Conservation (phyloP, 2,797 vertebrate genomes). For the Anableps anableps region DNA sequence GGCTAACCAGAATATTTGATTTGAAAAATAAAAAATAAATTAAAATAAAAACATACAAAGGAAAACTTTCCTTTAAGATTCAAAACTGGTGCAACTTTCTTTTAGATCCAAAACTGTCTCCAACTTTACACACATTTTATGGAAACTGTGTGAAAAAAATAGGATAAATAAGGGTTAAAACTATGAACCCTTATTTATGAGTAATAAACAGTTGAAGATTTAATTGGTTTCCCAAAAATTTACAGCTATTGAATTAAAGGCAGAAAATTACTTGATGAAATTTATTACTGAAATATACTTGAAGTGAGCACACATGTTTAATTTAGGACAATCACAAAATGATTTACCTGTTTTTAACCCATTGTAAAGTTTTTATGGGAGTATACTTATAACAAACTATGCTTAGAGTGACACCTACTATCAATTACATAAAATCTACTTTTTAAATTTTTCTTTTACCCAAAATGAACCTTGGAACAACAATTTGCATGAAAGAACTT, state of each 20-base stretch:
- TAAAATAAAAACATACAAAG: no score
- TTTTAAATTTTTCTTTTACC: slow-evolving; percentile 5
- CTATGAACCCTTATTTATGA: no score
- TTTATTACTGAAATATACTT: background rate
- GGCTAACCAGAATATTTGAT: no score
- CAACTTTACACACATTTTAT: background rate
- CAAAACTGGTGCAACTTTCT: background rate
- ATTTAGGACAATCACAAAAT: no score
- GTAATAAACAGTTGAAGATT: background rate
- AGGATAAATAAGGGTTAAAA: background rate
- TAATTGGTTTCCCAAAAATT: no score
- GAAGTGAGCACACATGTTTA: background rate
- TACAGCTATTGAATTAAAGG: background rate
- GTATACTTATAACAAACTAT: background rate
- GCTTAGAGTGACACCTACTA: slow-evolving; percentile 21
- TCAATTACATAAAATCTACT: slow-evolving; percentile 3
- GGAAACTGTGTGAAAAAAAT: background rate
- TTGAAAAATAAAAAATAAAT: no score
- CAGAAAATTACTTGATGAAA: background rate
- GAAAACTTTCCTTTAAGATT: no score
- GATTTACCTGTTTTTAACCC: background rate
- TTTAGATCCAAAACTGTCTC: background rate
- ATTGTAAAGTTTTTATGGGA: background rate
- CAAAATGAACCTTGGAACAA: slow-evolving; percentile 40
- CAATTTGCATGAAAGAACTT: slow-evolving; percentile 61